Conservation (phyloP, 1,140 invertebrate species). For the Caenorhabditis tropicalis region DNA sequence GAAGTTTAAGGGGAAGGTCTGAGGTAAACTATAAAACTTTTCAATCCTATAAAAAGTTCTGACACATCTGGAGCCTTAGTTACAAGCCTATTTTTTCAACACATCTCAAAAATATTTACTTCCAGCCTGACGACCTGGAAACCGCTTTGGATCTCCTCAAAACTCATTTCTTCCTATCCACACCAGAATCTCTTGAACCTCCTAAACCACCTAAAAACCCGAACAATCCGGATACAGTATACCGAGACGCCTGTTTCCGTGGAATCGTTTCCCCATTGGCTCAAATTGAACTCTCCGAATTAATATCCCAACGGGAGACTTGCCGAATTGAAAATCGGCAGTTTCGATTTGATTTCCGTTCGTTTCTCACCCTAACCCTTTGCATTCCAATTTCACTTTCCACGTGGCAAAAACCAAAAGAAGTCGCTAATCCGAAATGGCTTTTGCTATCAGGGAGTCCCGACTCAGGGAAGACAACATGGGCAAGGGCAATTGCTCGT, state of each 20-base stretch:
- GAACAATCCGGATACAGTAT: not conserved
- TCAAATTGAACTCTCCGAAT: not conserved
- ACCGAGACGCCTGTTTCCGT: slow-evolving; percentile 1
- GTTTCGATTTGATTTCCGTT: not conserved
- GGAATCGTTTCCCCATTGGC: not conserved
- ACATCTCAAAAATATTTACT: not conserved
- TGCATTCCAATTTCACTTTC: not conserved
- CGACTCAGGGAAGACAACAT: not conserved
- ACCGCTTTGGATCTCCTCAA: not conserved
- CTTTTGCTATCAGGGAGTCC: not conserved
- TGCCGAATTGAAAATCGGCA: not conserved
- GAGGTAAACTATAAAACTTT: too few relatives aligned
- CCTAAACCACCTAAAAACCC: not conserved
- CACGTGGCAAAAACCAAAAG: slow-evolving; percentile 19
- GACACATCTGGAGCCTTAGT: too few relatives aligned
- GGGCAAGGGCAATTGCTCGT: not conserved
- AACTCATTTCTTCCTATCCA: not conserved
- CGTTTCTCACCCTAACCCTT: not conserved
- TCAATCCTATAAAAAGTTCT: too few relatives aligned
- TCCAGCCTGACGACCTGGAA: not conserved
- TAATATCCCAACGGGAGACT: not conserved
- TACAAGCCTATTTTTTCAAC: too few relatives aligned
- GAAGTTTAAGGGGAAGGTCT: too few relatives aligned
- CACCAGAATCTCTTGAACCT: not conserved
- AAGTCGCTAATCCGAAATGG: not conserved